A percentile compares a stretch with the other conserved stretches of the same genome.
phyloP scores from a whole-genome alignment of 2,888 invertebrate species.

The Myopa tessellatipennis region DNA sequence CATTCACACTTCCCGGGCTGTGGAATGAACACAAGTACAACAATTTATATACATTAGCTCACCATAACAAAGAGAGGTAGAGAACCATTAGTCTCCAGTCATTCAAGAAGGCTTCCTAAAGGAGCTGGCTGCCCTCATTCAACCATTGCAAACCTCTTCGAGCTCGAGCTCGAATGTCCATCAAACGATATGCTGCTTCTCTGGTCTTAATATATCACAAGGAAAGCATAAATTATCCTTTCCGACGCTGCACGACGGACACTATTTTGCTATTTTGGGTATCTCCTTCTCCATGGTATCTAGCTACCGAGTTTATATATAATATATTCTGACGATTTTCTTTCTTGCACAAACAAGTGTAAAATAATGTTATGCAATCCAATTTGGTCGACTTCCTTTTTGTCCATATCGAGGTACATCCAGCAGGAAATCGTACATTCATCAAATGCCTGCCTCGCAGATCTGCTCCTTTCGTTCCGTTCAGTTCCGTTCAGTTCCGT shows the following conservation, averaged over 20 bases:
- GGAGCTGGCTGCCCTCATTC: not conserved
- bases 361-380: conserved; percentile 50
- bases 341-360: conserved; percentile 44
- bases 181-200: conserved; percentile 31
- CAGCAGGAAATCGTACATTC: conserved; percentile 45
- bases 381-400: conserved; percentile 41
- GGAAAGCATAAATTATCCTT: conserved; percentile 47
- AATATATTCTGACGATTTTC: not conserved
- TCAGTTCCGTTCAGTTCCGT: not conserved
- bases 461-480: not conserved
- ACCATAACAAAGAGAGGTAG: conserved; percentile 1
- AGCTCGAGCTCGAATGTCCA: conserved; percentile 36
- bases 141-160: not conserved
- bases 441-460: conserved; percentile 36
- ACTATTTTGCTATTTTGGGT: not conserved
- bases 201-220: conserved; percentile 34
- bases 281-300: not conserved
- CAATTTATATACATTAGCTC: conserved; percentile 43
- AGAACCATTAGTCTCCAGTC: conserved; percentile 47
- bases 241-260: conserved; percentile 28
- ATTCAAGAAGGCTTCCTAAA: conserved; percentile 27
- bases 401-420: conserved; percentile 4
- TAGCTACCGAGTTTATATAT: not conserved
- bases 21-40: conserved; percentile 3
- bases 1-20: conserved; percentile 33